Base-by-base conservation (phyloP, 2,888 invertebrate species). In the Ischnus inquisitorius region DNA sequence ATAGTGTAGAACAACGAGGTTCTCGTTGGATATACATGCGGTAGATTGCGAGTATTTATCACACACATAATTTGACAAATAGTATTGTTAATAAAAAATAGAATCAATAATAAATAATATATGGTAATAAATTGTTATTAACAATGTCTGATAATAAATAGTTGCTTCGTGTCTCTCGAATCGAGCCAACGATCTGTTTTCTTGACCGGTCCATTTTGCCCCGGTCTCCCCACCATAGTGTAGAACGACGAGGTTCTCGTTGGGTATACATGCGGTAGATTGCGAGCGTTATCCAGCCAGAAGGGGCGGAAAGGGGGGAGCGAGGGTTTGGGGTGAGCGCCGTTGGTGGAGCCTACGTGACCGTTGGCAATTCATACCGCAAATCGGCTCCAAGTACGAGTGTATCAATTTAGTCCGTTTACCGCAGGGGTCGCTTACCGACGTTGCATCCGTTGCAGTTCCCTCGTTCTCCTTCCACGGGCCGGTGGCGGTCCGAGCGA, bases 391-490 rank as follows among this genome's bases (percentile, higher is more conserved):
- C 76, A 76, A 79, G 79, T 83, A 83, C 79, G 83, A 83, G 83
- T 83, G 83, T 83, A 83, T 83, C 83, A 83, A 83, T 83, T 83
- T 83, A 83, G 72, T 60, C 83, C 79, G 76, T 83, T 83, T 80
- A 83, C 83, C 79, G 72, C 83, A 72, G 76, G 76, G 83, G 67
- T 83, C 79, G 79, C 83, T 83, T 77, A 79, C 83, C 72, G 43
- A 43, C 67, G 62, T 60, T 54, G 62, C 57, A 64, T 54, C 46
- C 71, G 39, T 25, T 68, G 64, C 57, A 60, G 46, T 51, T 46
- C 46, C 41, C 54, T 16, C 46, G 41, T 48, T 57, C 74, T 46
- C 54, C 54, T 75, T 34, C 28, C 54, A 19, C 64, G 14, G 5
- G 28, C 71, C 57, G 60, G 60, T 60, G 41, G 46, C 46, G 41